Conservation (phyloP, 1,140 invertebrate species). For the Brachionus koreanus region DNA sequence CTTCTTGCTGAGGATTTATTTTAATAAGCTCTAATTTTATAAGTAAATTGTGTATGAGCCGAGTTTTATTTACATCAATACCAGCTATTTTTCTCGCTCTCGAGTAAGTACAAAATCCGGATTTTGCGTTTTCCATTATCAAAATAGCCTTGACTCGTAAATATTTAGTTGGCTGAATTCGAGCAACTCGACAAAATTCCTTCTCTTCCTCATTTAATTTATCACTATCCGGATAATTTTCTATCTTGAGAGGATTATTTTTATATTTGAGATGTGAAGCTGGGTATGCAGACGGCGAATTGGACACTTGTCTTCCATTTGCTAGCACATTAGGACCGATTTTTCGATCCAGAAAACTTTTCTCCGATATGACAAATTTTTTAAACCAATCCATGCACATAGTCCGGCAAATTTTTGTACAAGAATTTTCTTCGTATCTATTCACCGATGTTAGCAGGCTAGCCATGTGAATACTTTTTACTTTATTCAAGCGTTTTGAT, state of each 20-base stretch:
- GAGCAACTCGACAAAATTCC: slow-evolving; percentile 30
- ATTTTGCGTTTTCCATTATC: background rate
- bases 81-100: slow-evolving; percentile 37
- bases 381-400: slow-evolving; percentile 35
- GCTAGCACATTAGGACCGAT: background rate
- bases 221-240: slow-evolving; percentile 39
- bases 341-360: background rate
- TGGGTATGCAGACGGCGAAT: background rate
- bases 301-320: slow-evolving; percentile 6
- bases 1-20: background rate
- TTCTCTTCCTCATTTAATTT: slow-evolving; percentile 36
- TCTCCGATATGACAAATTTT: slow-evolving; percentile 35
- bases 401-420: background rate
- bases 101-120: slow-evolving; percentile 32
- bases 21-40: slow-evolving; percentile 20
- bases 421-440: slow-evolving; percentile 1
- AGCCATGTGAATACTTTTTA: background rate
- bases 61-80: slow-evolving; percentile 44
- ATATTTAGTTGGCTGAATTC: slow-evolving; percentile 11
- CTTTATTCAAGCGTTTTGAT: slow-evolving; percentile 21
- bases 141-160: slow-evolving; percentile 36
- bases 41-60: slow-evolving; percentile 14
- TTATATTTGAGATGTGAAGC: background rate
- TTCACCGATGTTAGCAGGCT: slow-evolving; percentile 24
- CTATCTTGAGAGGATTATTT: slow-evolving; percentile 34